Base-by-base conservation (phyloP, 1,140 invertebrate species). In the Magallana ariakensis region DNA sequence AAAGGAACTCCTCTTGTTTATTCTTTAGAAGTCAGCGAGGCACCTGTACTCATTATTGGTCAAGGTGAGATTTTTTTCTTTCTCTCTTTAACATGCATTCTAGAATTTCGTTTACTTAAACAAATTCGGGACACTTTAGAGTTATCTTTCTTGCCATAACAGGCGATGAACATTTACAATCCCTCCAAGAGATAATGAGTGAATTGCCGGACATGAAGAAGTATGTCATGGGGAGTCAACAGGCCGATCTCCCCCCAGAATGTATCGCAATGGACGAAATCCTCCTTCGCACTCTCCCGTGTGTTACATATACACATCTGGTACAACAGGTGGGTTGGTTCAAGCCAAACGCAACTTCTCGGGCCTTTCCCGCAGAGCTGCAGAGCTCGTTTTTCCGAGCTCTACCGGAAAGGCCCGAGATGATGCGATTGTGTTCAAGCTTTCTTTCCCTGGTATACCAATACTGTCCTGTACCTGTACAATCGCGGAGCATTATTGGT, bases 31-130 rank as follows among this genome's bases (percentile, higher is more conserved):
- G 84, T 53, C 16, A 88, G 90, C 80, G 88, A 90, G 1, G 89
- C 91, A 1, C 91, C 88, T 19, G 56, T 84, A 1, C 85, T 92
- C 13, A 89, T 92, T 53, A 66, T 92, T 53, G 91, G 91, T 22
- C 26, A 86, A 88, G 91, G 91, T 91, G 87, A 60, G 88, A 19
- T 80, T 89, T 46, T 83, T 46, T 13, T n/a, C n/a, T n/a, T 16
- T 19, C 19, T n/a, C n/a, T n/a, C 19, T 62, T 46, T 46, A 4
- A 46, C 33, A 46, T 46, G 33, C 33, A 46, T 46, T 46, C 33
- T 46, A 46, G 33, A 46, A 46, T 46, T 46, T 46, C 5, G n/a
- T 2, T 46, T 46, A 46, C 5, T 46, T 46, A 46, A 4, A 46
- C 33, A 46, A 4, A 46, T 46, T 46, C 33, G 33, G n/a, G 10